These are phyloP conservation scores for Myiotriccus ornatus DNA, from an alignment of 2,797 vertebrate species.

Conservation along the genomic window DNA sequence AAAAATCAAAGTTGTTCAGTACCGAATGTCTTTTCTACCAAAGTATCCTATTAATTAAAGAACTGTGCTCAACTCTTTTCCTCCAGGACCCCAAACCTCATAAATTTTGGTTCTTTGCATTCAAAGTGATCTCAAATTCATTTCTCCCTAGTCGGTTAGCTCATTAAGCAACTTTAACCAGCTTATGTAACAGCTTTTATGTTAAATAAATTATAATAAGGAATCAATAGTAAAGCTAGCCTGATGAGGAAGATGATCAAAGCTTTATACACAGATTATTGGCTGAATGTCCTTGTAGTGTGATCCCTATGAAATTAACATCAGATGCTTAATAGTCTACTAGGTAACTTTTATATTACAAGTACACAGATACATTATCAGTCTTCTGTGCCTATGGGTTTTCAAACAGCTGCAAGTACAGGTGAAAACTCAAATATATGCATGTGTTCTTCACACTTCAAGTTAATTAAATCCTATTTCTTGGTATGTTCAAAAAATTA, in stretches of 20 bases:
- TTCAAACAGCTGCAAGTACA: neutral
- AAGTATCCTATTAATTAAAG: conserved; percentile 49
- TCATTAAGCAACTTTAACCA: conserved; percentile 62
- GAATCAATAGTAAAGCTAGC: conserved; percentile 58
- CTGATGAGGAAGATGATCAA: conserved; percentile 49
- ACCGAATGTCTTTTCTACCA: neutral
- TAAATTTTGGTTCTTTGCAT: conserved; percentile 44
- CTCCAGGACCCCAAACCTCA: conserved; percentile 40
- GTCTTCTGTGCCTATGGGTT: neutral
- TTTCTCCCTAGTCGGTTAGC: conserved; percentile 37
- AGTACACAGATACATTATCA: neutral
- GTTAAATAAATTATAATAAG: conserved; percentile 68
- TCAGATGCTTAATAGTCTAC: neutral
- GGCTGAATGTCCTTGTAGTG: conserved; percentile 17
- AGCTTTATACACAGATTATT: conserved; percentile 46
- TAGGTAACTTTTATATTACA: neutral
- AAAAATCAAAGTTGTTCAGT: neutral
- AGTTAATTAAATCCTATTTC: neutral
- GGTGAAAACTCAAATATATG: neutral
- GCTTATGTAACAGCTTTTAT: conserved; percentile 58
- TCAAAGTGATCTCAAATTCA: conserved; percentile 60
- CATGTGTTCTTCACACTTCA: neutral
- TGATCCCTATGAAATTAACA: conserved; percentile 18
- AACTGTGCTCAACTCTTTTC: conserved; percentile 11
- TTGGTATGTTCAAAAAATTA: neutral